A percentile compares a stretch with the other conserved stretches of the same genome.
These are phyloP conservation scores for Aethes cnicana DNA, from an alignment of 2,888 invertebrate species.

Conservation along the genomic window DNA sequence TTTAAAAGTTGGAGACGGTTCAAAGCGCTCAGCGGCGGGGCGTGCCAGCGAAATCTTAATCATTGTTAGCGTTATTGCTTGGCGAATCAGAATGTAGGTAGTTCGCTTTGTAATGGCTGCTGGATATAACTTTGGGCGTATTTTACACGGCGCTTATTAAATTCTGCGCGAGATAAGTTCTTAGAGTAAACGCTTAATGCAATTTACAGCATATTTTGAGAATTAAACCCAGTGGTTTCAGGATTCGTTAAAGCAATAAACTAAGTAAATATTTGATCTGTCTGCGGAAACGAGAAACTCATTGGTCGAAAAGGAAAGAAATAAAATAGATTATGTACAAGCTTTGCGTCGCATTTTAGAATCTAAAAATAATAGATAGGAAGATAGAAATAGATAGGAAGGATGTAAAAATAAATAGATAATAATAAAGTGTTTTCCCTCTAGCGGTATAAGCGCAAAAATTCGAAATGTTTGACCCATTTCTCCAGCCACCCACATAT, in stretches of 20 bases:
- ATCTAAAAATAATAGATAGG: too few species aligned
- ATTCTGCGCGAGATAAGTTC: conserved; percentile 5
- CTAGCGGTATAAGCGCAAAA: conserved; percentile 13
- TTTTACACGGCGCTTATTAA: conserved; percentile 24
- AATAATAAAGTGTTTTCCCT: conserved; percentile 25
- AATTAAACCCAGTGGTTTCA: too few species aligned
- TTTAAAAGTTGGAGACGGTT: conserved; percentile 32
- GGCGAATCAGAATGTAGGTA: conserved; percentile 31
- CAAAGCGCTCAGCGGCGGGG: conserved; percentile 29
- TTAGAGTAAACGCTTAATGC: neutral
- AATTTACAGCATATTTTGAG: neutral
- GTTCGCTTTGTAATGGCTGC: conserved; percentile 27
- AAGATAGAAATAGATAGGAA: too few species aligned
- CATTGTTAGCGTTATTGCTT: conserved; percentile 32
- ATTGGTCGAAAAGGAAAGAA: too few species aligned
- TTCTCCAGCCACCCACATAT: conserved; percentile 25
- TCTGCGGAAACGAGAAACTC: too few species aligned
- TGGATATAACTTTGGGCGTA: conserved; percentile 22
- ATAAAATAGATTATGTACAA: too few species aligned
- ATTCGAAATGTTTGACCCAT: conserved; percentile 26
- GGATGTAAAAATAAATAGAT: conserved; percentile 12
- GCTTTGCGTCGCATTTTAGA: too few species aligned
- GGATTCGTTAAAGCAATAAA: too few species aligned
- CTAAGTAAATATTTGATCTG: too few species aligned
- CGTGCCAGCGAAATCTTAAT: conserved; percentile 32